phyloP scores from a whole-genome alignment of 2,113 vertebrate species.

The Apodemus speciosus region DNA sequence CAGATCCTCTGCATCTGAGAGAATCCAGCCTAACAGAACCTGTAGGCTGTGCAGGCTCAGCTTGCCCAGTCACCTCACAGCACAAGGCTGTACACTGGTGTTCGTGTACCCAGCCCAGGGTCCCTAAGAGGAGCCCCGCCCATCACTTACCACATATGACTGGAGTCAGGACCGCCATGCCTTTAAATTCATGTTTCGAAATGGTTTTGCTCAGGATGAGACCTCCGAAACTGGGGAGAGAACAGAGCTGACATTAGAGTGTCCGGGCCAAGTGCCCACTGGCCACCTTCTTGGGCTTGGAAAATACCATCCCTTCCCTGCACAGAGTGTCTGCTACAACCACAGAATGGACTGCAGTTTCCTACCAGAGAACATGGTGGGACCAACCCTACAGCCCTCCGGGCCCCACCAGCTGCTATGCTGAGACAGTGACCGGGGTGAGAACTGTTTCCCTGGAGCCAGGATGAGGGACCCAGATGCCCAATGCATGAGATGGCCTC shows the following conservation, averaged over 20 bases:
- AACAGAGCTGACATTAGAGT: not conserved
- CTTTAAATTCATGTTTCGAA: constrained; percentile 89
- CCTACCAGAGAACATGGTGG: not conserved
- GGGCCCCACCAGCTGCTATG: not conserved
- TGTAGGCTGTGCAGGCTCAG: not conserved
- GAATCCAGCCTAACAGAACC: not conserved
- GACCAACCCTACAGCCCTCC: not conserved
- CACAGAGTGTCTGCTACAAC: not conserved
- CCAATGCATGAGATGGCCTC: not conserved
- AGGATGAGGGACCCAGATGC: not conserved
- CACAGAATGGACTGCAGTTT: not conserved
- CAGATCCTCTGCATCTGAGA: not conserved
- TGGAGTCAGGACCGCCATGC: constrained; percentile 94
- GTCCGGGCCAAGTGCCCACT: not conserved
- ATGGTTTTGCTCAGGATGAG: constrained; percentile 94
- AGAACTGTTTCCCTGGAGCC: not conserved
- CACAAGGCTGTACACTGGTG: not conserved
- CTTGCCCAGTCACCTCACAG: not conserved
- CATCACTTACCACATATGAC: constrained; percentile 92
- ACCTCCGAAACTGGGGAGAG: constrained; percentile 89
- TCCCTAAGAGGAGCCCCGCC: not conserved
- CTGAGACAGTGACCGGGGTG: not conserved
- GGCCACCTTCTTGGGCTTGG: not conserved
- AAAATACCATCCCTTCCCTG: not conserved
- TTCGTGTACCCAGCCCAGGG: not conserved